Percentiles rank a stretch among this genome's conserved stretches.
phyloP scores from a whole-genome alignment of 2,113 vertebrate genomes.

The Myodes glareolus region DNA sequence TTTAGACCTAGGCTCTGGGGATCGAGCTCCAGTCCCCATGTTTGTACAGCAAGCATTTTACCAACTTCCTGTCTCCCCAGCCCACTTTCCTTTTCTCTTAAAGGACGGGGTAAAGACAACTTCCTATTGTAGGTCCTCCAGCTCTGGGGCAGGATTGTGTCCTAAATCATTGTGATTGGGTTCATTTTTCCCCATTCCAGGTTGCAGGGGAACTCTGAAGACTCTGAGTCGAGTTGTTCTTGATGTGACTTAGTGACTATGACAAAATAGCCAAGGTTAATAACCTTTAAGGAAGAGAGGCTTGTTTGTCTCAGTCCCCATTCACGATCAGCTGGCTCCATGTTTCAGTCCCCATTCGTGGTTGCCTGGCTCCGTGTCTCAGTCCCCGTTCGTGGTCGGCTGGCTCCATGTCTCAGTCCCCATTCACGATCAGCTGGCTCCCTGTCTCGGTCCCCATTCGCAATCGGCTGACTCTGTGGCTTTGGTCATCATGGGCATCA shows the following conservation, averaged over 20 bases:
- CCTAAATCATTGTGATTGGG: not conserved
- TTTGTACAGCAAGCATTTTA: too few relatives aligned
- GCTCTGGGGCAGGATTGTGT: too few relatives aligned
- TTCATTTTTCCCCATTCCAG: not conserved
- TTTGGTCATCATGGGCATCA: not conserved
- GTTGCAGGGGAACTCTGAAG: not conserved
- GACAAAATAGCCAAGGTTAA: not conserved
- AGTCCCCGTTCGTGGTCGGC: not conserved
- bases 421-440: too few relatives aligned
- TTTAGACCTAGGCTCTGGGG: too few relatives aligned
- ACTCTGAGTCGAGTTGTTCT: not conserved
- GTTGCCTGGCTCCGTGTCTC: too few relatives aligned
- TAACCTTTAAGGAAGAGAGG: not conserved
- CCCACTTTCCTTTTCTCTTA: not conserved
- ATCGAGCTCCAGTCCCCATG: not conserved
- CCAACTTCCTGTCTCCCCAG: not conserved
- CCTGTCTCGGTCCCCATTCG: not conserved
- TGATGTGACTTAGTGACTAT: not conserved
- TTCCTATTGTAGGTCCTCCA: not conserved
- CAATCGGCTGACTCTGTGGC: too few relatives aligned
- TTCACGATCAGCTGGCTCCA: too few relatives aligned
- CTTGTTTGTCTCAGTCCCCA: not conserved
- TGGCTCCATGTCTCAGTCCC: not conserved
- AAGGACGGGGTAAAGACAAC: not conserved
- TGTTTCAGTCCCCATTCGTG: not conserved